A percentile compares a stretch with the other conserved stretches of the same genome.
These are phyloP conservation scores for Trinectes maculatus DNA, from an alignment of 2,113 vertebrate genomes.

Conservation along the genomic window DNA sequence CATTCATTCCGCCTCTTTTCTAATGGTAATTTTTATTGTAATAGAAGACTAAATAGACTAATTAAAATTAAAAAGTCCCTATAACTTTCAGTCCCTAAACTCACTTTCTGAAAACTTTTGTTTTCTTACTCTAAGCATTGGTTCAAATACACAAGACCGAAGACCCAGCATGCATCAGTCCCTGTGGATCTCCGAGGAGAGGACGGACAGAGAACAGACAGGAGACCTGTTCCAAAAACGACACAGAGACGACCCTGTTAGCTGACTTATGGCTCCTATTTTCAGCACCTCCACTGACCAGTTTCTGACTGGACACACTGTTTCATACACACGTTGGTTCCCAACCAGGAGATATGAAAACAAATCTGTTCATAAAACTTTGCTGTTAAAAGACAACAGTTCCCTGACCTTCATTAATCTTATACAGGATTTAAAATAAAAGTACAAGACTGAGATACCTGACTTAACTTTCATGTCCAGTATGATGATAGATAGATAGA, in stretches of 20 bases:
- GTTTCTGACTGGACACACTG: constrained; percentile 55
- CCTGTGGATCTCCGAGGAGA: constrained; percentile 55
- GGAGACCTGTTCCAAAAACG: constrained; percentile 70
- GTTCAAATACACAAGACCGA: constrained; percentile 24
- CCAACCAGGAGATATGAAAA: constrained; percentile 36
- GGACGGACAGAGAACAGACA: constrained; percentile 75
- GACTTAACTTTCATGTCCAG: too few species aligned
- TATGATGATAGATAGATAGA: too few species aligned
- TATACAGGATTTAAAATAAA: too few species aligned
- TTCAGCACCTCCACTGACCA: constrained; percentile 47
- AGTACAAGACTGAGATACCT: too few species aligned
- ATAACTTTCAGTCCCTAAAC: neutral
- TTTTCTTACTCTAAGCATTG: constrained; percentile 35
- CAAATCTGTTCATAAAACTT: constrained; percentile 25
- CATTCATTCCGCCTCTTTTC: constrained; percentile 5
- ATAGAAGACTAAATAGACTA: too few species aligned
- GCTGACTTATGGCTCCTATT: constrained; percentile 58
- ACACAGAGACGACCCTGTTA: constrained; percentile 77
- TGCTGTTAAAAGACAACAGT: neutral
- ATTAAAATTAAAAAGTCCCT: too few species aligned
- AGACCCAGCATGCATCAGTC: constrained; percentile 69
- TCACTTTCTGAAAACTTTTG: neutral
- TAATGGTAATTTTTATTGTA: too few species aligned
- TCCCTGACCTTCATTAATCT: neutral
- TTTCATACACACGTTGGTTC: constrained; percentile 40